Evolutionary conservation across 2,113 vertebrate species (phyloP).

Genomic region (Larimichthys polyactis): DNA sequence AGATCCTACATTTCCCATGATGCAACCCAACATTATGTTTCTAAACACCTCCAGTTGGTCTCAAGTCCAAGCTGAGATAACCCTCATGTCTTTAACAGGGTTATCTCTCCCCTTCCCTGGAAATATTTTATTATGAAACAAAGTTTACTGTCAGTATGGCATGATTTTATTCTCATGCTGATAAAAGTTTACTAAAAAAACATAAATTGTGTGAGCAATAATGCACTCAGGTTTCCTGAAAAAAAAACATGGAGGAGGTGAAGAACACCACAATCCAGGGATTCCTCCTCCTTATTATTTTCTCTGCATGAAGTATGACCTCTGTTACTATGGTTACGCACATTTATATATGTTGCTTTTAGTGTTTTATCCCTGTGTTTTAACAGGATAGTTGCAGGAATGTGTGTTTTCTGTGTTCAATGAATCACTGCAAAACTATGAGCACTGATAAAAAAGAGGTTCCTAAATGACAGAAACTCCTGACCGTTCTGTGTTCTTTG

Average conservation of each 20-base stretch:
- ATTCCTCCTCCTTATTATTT: slow-evolving; percentile 1
- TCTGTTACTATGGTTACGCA: slow-evolving; percentile 4
- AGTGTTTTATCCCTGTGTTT: not conserved
- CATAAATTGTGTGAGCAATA: not conserved
- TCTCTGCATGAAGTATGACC: not conserved
- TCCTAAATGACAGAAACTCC: slow-evolving; percentile 20
- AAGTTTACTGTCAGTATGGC: not conserved
- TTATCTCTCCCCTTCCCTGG: too few species aligned
- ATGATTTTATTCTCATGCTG: not conserved
- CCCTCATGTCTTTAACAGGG: not conserved
- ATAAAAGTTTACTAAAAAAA: too few species aligned
- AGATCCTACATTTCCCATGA: not conserved
- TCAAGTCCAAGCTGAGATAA: not conserved
- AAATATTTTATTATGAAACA: not conserved
- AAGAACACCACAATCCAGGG: not conserved
- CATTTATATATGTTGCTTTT: not conserved
- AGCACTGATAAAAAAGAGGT: not conserved
- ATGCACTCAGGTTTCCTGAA: not conserved
- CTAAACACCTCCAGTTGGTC: not conserved
- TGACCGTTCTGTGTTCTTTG: not conserved
- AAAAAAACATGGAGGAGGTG: not conserved
- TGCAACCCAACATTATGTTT: not conserved
- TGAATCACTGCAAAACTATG: too few species aligned
- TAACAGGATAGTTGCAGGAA: not conserved
- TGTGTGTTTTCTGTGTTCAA: not conserved